Evolutionary conservation across 2,113 vertebrate genomes (phyloP).

Genomic region (Sinosuthora webbiana): DNA sequence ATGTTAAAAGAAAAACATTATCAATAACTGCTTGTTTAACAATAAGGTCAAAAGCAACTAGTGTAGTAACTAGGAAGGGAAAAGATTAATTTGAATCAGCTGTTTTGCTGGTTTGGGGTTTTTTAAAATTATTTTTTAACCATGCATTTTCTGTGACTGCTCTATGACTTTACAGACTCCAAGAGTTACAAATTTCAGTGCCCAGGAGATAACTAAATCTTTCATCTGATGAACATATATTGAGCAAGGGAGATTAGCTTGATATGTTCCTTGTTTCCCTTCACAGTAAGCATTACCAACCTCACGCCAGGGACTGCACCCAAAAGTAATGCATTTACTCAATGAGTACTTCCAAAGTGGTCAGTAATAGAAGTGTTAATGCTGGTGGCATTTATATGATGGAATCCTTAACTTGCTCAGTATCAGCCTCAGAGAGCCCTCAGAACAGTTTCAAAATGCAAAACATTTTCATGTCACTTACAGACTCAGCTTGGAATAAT

Average conservation of each 20-base stretch:
- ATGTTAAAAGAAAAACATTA: not conserved
- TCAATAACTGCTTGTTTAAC: not conserved
- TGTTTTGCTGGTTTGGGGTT: not conserved
- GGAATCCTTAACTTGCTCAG: not conserved
- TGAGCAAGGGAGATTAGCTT: not conserved
- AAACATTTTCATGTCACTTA: not conserved
- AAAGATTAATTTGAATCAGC: not conserved
- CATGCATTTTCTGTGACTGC: not conserved
- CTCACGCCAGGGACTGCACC: not conserved
- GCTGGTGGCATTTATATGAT: not conserved
- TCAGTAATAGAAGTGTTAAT: not conserved
- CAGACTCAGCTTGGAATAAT: not conserved
- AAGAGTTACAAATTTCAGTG: not conserved
- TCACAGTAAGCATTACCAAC: not conserved
- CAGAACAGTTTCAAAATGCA: not conserved
- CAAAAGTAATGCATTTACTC: not conserved
- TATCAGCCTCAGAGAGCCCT: not conserved
- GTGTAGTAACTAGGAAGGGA: not conserved
- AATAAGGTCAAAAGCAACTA: not conserved
- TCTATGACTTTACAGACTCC: not conserved
- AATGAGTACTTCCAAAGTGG: not conserved
- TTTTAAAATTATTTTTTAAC: not conserved
- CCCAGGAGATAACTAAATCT: not conserved
- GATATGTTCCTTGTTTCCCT: not conserved
- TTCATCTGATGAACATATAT: not conserved